Base-by-base conservation (phyloP, 2,113 vertebrate genomes). In the Pachycephala philippinensis region DNA sequence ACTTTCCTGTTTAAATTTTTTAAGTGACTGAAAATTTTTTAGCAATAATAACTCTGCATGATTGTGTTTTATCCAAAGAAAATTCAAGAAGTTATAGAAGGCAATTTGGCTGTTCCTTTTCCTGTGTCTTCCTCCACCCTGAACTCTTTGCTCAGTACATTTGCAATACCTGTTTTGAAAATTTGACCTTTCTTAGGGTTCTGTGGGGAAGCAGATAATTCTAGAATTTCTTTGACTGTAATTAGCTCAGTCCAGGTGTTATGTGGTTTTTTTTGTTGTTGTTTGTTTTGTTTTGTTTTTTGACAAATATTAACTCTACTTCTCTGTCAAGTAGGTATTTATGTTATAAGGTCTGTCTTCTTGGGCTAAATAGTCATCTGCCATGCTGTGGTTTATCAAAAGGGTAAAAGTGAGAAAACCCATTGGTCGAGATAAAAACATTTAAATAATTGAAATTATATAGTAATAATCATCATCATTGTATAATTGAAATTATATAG, bases 361-460 rank as follows among this genome's bases (percentile, higher is more conserved):
- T 19, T 84, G 18, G 13, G 33, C 15, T 65, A 26, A 45, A 31
- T 31, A n/a, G 7, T 26, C 3, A 13, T 45, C 59, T 61, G 1
- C 28, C 8, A 4, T 42, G 40, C 14, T 2, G 2, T 42, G 12
- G 22, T 69, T 57, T 64, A 57, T 40, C 1, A 2, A 30, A 81
- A 77, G 19, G 9, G 6, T 80, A 18, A 57, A 82, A 74, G 27
- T 14, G 5, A 80, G 18, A 39, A 76, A 49, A 27, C 3, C 12
- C 0, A 0, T 52, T 13, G 37, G 20, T 23, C 57, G 57, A 84
- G 17, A 33, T 61, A 42, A 65, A 68, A n/a, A 15, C 1, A 24
- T 5, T 37, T n/a, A 18, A 74, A 31, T 30, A 65, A 37, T n/a
- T 44, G 8, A 61, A 66, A 61, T 53, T 10, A 23, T 16, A 15